Percentiles rank a stretch among this genome's conserved stretches.
phyloP scores from a whole-genome alignment of 2,113 vertebrate genomes.

The Tupaia tana region DNA sequence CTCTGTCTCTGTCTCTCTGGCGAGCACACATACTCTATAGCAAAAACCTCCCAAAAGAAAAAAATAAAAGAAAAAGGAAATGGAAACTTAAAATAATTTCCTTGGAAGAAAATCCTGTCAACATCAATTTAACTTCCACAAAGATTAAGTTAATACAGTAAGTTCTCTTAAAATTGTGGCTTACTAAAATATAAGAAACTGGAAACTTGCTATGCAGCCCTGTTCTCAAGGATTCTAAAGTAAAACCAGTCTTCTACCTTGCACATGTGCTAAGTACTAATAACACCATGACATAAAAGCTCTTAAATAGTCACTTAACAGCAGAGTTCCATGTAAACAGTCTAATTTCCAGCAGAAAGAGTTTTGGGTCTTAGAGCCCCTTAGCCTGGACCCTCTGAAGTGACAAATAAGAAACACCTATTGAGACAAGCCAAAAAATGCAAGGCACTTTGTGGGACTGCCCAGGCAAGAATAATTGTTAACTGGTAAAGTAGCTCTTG shows the following conservation, averaged over 20 bases:
- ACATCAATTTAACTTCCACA: not conserved
- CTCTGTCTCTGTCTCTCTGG: too few species aligned
- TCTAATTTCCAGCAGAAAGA: conserved; percentile 4
- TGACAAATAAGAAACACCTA: not conserved
- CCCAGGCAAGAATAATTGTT: not conserved
- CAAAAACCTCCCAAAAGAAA: too few species aligned
- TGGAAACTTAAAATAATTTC: not conserved
- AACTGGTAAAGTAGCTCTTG: not conserved
- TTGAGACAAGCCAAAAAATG: conserved; percentile 32
- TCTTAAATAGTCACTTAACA: conserved; percentile 43
- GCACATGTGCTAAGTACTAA: not conserved
- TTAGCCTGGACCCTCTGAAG: not conserved
- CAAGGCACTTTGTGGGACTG: not conserved
- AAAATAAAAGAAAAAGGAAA: not conserved
- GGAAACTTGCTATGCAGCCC: not conserved
- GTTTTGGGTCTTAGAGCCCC: conserved; percentile 29
- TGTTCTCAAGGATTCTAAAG: conserved; percentile 17
- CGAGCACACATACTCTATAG: too few species aligned
- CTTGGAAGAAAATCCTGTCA: conserved; percentile 46
- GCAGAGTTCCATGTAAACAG: conserved; percentile 54
- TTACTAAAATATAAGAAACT: not conserved
- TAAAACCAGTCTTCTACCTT: conserved; percentile 35
- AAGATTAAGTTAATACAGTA: not conserved
- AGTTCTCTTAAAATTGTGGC: not conserved
- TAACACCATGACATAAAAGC: conserved; percentile 45